Evolutionary conservation across 2,797 vertebrate species (phyloP), one percentile per base, ranked within the genome.

Genomic region (Phrynocephalus forsythii): DNA sequence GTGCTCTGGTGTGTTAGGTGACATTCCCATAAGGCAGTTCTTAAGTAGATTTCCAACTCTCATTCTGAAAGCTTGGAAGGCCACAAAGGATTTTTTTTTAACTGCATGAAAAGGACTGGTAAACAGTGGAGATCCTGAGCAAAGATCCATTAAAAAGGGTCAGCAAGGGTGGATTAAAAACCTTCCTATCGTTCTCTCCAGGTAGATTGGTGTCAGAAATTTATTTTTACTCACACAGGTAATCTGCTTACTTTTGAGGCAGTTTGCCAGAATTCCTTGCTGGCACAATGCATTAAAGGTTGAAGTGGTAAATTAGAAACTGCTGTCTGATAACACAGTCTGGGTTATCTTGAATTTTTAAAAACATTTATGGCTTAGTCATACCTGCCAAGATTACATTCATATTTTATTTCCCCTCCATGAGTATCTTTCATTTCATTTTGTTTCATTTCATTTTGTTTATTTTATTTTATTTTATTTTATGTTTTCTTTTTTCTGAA

Each of bases 401-500:
- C 30, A 73, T 67, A 50, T 50, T 75, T 76, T 90, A 86, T 85
- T 0, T 44, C 6, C 77, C 24, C 77, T 77, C 90, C 68, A 91
- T 76, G 90, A 85, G n/a, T 88, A 83, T 3, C 50, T 88, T 92
- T 3, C 60, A 88, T 79, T 88, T 28, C 15, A 6, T 8, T 76
- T 87, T 90, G 2, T 66, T 71, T 6, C 20, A 28, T 69, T 90
- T 66, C 33, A 52, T 56, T 86, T 67, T n/a, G 72, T 93, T 84
- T 48, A 80, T 87, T 88, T 91, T 91, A 91, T 86, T 66, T 82
- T 85, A 81, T 83, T 92, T 93, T 89, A 90, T 26, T 71, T 9
- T 89, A 50, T 84, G 78, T 89, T 85, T 91, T 92, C 68, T 66
- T 20, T 85, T 30, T 82, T 28, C 68, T 50, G 56, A 84, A 89